phyloP scores from a whole-genome alignment of 1,140 invertebrate genomes.

The Sminthurinus signatus region DNA sequence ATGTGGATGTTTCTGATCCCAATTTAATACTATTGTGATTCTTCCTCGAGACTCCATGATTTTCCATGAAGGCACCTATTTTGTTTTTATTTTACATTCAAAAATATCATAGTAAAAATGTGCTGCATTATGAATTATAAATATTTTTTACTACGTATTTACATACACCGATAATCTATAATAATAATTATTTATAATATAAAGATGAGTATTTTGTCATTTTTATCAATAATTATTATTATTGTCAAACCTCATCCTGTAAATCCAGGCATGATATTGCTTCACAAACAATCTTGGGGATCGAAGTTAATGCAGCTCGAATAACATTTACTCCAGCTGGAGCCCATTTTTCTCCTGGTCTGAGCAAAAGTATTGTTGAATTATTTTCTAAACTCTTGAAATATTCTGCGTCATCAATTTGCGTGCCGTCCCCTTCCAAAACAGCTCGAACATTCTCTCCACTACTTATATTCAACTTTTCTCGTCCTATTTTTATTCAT shows the following conservation, averaged over 20 bases:
- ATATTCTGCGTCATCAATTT: conserved; percentile 89
- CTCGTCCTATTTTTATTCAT: conserved; percentile 62
- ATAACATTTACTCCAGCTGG: conserved; percentile 54
- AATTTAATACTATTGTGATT: conserved; percentile 77
- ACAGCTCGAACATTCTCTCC: conserved; percentile 78
- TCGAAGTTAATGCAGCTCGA: conserved; percentile 67
- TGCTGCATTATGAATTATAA: too few species aligned
- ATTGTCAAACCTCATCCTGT: conserved; percentile 77
- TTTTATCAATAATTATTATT: too few species aligned
- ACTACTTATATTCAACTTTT: conserved; percentile 77
- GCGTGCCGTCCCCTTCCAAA: conserved; percentile 87
- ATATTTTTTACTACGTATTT: too few species aligned
- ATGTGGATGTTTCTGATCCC: conserved; percentile 48
- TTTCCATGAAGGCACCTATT: conserved; percentile 94
- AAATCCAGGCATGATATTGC: conserved; percentile 86
- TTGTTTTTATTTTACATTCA: too few species aligned
- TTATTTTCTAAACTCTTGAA: conserved; percentile 62
- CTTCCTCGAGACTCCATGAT: conserved; percentile 93
- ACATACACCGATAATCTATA: too few species aligned
- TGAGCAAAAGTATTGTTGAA: conserved; percentile 77
- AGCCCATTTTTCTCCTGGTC: conserved; percentile 82
- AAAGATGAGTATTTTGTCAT: too few species aligned
- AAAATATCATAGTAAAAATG: too few species aligned
- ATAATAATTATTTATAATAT: too few species aligned
- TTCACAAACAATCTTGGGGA: conserved; percentile 93